phyloP scores from a whole-genome alignment of 1,140 invertebrate species.

The Branchinecta lindahli region DNA sequence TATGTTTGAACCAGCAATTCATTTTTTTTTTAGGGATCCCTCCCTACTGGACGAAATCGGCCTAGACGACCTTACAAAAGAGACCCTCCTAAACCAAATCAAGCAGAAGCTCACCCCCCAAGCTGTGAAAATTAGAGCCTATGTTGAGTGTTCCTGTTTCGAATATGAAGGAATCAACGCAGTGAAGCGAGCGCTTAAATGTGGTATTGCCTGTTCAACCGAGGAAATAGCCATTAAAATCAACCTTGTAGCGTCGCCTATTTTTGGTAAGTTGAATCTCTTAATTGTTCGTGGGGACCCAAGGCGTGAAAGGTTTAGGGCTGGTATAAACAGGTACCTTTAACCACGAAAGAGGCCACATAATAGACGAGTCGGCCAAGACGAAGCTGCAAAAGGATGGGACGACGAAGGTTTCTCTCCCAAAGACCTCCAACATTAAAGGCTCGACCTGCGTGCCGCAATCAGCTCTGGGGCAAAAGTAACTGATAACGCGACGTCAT shows the following conservation, averaged over 20 bases:
- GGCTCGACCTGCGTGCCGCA: too few relatives aligned
- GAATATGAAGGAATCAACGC: conserved; percentile 98
- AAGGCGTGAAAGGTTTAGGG: neutral
- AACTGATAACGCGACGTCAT: too few relatives aligned
- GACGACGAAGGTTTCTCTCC: too few relatives aligned
- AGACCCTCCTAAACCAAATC: conserved; percentile 85
- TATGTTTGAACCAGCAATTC: conserved; percentile 26
- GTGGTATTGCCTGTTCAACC: conserved; percentile 81
- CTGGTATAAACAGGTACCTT: neutral
- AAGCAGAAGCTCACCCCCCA: conserved; percentile 92
- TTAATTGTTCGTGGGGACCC: neutral
- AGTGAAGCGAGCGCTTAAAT: conserved; percentile 79
- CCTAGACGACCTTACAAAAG: conserved; percentile 79
- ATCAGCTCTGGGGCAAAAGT: too few relatives aligned
- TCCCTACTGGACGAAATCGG: conserved; percentile 90
- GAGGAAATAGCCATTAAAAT: conserved; percentile 93
- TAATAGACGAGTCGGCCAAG: too few relatives aligned
- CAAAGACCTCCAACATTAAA: too few relatives aligned
- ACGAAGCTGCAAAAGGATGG: too few relatives aligned
- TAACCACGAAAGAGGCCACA: too few relatives aligned
- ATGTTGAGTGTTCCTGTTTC: conserved; percentile 97
- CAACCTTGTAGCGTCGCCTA: conserved; percentile 93
- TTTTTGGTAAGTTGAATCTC: conserved; percentile 52
- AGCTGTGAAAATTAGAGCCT: conserved; percentile 91
- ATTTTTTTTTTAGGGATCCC: conserved; percentile 51